Base-by-base conservation (phyloP, 2,888 invertebrate genomes). In the Ariolimax columbianus region DNA sequence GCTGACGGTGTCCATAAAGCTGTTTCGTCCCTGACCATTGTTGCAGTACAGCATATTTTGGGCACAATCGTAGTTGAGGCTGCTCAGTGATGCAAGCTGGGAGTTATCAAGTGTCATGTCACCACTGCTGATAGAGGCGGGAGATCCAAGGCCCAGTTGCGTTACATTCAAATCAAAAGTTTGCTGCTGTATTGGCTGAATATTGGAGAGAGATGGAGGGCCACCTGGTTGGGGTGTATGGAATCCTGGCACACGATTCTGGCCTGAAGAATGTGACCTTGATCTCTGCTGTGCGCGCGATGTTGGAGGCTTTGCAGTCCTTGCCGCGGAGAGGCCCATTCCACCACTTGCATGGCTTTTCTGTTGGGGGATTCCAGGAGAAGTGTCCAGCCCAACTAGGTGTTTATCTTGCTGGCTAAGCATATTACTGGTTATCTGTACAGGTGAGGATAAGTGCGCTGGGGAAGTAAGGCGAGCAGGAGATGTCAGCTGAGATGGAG, bases 71-170 rank as follows among this genome's bases (percentile, higher is more conserved):
- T 93, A 90, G 88, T 91, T 83, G 14, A 84, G 68, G 23, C 26
- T 93, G 77, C 89, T 91, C 43, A 86, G 86, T n/a, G 88, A 87
- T 14, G 75, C 70, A 63, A 83, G 77, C 83, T 85, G 82, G 33
- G 78, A 63, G 75, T 82, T 78, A 80, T 86, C 81, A 38, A 81
- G 47, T 66, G 91, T 97, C 94, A 97, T 95, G 93, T 98, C 97
- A 77, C 97, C 97, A 0, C 97, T 95, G 86, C 95, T 96, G 89
- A 98, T 97, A 68, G 97, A 97, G 0, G 97, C 96, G 0, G 98
- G 97, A 0, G 98, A 97, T 93, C 98, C 98, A 88, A 98, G 94
- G 0, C 97, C 97, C 85, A 97, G 94, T 92, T 97, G 97, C 85
- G 96, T 96, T 0, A 97, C 97, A 93, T 97, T 97, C 86, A 97